Evolutionary conservation across 2,888 invertebrate genomes (phyloP), one percentile per base, ranked within the genome.

Genomic region (Oxytorus armatus): DNA sequence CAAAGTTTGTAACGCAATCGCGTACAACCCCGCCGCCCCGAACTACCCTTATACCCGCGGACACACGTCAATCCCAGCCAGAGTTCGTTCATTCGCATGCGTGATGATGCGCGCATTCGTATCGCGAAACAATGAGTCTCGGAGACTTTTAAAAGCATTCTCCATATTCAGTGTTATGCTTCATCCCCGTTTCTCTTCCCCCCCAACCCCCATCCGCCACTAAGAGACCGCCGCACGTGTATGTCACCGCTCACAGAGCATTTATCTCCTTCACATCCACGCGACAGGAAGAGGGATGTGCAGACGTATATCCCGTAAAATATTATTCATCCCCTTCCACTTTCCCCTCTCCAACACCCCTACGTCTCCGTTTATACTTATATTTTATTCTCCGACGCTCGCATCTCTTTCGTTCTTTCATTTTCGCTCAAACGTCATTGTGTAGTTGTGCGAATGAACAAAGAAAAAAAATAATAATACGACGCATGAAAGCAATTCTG

Each of bases 71-170:
- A 59, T 79, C 63, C 44, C 70, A 72, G 51, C 70, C 65, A 76
- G 79, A 59, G 51, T 75, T 77, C 74, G 79, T 78, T 81, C 73
- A 49, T 69, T 69, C 66, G 65, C 39, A 75, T 68, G n/a, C n/a
- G n/a, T n/a, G n/a, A n/a, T n/a, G n/a, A n/a, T 75, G 83, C 79
- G 79, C 74, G 83, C 85, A 83, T 86, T 88, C 86, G 84, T 84
- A 75, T 83, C 65, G 75, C 42, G 42, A 84, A 84, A 87, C 87
- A 87, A 87, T 87, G 79, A 63, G 51, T 25, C 75, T 65, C 70
- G 51, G 39, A 65, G 53, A 75, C 79, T 79, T 75, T 76, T 65
- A 66, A 79, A 66, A 70, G 75, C 75, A 70, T 79, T 66, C 49
- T 57, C 25, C 39, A 16, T 55, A 53, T 33, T 2, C 16, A 33